phyloP scores from a whole-genome alignment of 2,888 invertebrate genomes.

The Caenorhabditis sp. region DNA sequence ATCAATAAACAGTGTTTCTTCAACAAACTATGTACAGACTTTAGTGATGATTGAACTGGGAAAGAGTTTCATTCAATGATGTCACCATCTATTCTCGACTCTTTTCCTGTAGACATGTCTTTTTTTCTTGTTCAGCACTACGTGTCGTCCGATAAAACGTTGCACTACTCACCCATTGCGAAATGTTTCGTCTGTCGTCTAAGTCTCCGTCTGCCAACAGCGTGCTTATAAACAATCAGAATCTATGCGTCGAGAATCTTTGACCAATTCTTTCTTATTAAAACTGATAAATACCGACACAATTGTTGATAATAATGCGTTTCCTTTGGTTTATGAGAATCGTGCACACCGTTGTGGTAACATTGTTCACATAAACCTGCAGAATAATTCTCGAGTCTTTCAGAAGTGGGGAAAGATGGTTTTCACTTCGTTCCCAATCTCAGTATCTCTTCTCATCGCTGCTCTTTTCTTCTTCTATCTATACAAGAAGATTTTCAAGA shows the following conservation, averaged over 20 bases:
- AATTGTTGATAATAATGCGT: background rate
- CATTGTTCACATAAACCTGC: background rate
- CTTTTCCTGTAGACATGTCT: too few relatives aligned
- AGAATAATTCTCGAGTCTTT: background rate
- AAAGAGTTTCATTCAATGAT: too few relatives aligned
- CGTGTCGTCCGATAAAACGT: background rate
- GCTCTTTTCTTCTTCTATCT: conserved; percentile 38
- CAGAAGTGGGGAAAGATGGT: conserved; percentile 3
- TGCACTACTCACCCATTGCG: background rate
- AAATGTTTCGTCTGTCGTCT: background rate
- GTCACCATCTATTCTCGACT: conserved; percentile 3
- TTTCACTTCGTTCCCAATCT: background rate
- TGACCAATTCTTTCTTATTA: background rate
- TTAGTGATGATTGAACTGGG: too few relatives aligned
- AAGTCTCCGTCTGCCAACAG: conserved; percentile 1
- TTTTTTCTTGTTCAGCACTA: too few relatives aligned
- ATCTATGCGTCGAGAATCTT: background rate
- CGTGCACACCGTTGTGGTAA: background rate
- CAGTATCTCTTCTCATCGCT: background rate
- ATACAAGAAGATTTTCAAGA: conserved; percentile 51
- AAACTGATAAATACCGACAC: background rate
- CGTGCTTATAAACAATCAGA: conserved; percentile 2
- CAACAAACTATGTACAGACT: too few relatives aligned
- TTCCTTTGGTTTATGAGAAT: conserved; percentile 6
- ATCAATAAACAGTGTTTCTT: too few relatives aligned